Conservation (phyloP, 2,888 invertebrate species). For the Pherbina coryleti region DNA sequence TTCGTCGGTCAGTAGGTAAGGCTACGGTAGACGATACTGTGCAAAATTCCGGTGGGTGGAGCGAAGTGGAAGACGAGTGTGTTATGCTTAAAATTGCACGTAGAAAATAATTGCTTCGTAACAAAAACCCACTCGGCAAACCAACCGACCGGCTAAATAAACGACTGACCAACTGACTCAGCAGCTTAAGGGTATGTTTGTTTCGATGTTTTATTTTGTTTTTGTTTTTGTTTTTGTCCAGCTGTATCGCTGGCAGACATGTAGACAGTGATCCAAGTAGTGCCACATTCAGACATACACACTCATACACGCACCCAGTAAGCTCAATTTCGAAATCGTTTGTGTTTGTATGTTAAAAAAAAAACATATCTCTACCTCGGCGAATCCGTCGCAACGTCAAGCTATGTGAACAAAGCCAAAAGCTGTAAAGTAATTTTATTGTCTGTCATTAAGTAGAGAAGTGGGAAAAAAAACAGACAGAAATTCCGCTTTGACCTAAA, state of each 20-base stretch:
- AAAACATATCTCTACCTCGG: background rate
- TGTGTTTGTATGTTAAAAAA: background rate
- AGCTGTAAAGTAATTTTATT: slow-evolving; percentile 27
- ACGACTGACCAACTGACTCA: slow-evolving; percentile 35
- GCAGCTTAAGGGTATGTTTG: background rate
- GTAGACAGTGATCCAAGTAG: slow-evolving; percentile 20
- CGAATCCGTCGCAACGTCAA: background rate
- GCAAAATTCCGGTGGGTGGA: background rate
- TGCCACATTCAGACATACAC: background rate
- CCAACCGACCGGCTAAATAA: background rate
- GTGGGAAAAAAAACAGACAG: background rate
- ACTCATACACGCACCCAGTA: background rate
- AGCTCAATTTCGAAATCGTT: no score
- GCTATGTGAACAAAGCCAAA: slow-evolving; percentile 9
- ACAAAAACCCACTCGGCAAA: background rate
- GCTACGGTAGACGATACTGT: background rate
- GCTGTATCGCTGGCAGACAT: slow-evolving; percentile 2
- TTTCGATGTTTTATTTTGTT: background rate
- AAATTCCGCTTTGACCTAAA: background rate
- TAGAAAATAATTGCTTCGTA: slow-evolving; percentile 19
- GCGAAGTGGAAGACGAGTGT: background rate
- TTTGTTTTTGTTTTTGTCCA: background rate
- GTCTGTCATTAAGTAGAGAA: slow-evolving; percentile 9
- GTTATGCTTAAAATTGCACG: slow-evolving; percentile 29
- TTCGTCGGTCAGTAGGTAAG: background rate